These are phyloP conservation scores for Varecia variegata DNA, from an alignment of 2,797 vertebrate species.

Conservation along the genomic window DNA sequence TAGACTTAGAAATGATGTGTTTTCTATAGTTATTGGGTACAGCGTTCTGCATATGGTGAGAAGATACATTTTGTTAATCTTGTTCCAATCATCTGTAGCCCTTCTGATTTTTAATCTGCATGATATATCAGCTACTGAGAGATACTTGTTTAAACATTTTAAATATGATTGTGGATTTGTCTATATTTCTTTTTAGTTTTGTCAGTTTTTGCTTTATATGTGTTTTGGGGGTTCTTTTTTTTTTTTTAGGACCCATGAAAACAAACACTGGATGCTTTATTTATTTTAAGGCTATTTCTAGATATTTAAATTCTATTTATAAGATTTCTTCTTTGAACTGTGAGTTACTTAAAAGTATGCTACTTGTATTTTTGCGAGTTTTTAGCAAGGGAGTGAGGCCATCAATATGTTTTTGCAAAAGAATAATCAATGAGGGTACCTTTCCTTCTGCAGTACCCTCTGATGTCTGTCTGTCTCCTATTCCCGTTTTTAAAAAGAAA, in stretches of 20 bases:
- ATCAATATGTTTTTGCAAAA: not conserved
- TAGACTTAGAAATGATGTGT: not conserved
- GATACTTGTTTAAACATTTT: not conserved
- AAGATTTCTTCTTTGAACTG: conserved; percentile 7
- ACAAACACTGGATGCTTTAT: not conserved
- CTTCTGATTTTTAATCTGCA: not conserved
- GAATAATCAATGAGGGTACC: not conserved
- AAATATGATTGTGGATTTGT: not conserved
- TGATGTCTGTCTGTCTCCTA: not conserved
- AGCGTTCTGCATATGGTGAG: not conserved
- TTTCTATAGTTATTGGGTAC: not conserved
- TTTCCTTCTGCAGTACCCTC: not conserved
- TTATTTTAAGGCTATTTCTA: not conserved
- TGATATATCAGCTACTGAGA: not conserved
- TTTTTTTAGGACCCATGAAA: no score
- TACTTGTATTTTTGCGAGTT: conserved; percentile 23
- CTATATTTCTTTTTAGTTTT: not conserved
- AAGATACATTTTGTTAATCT: not conserved
- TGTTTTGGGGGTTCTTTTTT: not conserved
- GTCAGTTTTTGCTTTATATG: not conserved
- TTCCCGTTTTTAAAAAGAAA: not conserved
- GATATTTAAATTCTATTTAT: not conserved
- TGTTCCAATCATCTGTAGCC: not conserved
- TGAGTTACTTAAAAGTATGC: not conserved
- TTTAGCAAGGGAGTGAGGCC: not conserved